phyloP scores from a whole-genome alignment of 2,113 vertebrate genomes.

The Brienomyrus brachyistius region DNA sequence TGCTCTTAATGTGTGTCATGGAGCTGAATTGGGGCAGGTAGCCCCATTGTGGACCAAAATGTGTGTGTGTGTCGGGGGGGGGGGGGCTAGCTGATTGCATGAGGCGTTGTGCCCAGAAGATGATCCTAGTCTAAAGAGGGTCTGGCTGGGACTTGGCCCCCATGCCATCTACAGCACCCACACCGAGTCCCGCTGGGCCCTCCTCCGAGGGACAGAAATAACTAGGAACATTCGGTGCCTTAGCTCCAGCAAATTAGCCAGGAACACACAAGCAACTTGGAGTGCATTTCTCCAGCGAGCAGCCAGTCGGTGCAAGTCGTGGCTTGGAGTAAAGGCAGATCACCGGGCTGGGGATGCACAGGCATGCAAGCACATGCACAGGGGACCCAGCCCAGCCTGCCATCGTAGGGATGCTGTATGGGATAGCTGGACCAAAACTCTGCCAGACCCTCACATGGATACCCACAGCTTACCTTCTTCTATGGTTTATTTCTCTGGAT shows the following conservation, averaged over 20 bases:
- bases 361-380: background rate
- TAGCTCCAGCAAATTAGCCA: too few species aligned
- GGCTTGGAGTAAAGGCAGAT: background rate
- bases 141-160: background rate
- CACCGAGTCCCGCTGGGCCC: background rate
- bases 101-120: background rate
- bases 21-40: background rate
- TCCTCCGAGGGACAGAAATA: slow-evolving; percentile 41
- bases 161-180: background rate
- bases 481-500: background rate
- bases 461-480: background rate
- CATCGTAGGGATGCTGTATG: background rate
- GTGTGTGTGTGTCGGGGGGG: too few species aligned
- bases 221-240: slow-evolving; percentile 48
- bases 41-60: background rate
- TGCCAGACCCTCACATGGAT: slow-evolving; percentile 27
- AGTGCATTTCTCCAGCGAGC: background rate
- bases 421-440: slow-evolving; percentile 27
- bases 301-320: background rate
- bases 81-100: background rate
- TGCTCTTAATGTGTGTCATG: background rate
- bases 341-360: background rate
- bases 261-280: background rate
- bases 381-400: background rate
- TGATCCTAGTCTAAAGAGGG: background rate